Evolutionary conservation across 2,888 invertebrate species (phyloP), one percentile per base, ranked within the genome.

Genomic region (Chesias legatella): DNA sequence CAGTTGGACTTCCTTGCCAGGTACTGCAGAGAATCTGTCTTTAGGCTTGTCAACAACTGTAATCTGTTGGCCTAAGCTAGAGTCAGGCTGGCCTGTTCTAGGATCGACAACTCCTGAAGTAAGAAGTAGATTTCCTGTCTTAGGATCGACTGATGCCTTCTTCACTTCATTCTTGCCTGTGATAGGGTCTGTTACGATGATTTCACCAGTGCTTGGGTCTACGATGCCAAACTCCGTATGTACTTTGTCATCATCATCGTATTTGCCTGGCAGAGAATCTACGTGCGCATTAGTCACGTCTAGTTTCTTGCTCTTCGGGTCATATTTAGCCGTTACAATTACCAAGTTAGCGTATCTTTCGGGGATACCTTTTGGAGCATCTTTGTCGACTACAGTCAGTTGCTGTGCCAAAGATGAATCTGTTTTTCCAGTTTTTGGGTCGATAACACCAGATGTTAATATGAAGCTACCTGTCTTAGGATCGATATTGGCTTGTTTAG

Each of bases 331-430:
- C 6, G 91, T 91, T 1, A 91, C 61, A 53, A 89, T 71, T 58
- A 89, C 85, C 63, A 91, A 57, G 78, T 89, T 67, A 59, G 79
- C 65, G 60, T 79, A 69, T 76, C 90, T 74, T 72, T 90, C 66
- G 62, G 89, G 76, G 17, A 83, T 73, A 1, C 82, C 80, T 50
- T 79, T 81, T 7, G 82, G 81, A 1, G 85, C 81, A 45, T 85
- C 83, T 60, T 78, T 83, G 47, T 86, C 84, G 1, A 86, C 80
- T 11, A 88, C 74, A 30, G 82, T 78, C 21, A 89, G 78, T 68
- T 88, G 88, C 51, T 89, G 88, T 1, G 91, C 93, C 13, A 92
- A 90, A 8, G 88, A 89, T 5, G 92, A 92, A 89, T 90, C 93
- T 65, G 61, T 86, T 89, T 86, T 93, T 1, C 90, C 91, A 0